phyloP scores from a whole-genome alignment of 2,797 vertebrate species.

The Dromococcyx pavoninus region DNA sequence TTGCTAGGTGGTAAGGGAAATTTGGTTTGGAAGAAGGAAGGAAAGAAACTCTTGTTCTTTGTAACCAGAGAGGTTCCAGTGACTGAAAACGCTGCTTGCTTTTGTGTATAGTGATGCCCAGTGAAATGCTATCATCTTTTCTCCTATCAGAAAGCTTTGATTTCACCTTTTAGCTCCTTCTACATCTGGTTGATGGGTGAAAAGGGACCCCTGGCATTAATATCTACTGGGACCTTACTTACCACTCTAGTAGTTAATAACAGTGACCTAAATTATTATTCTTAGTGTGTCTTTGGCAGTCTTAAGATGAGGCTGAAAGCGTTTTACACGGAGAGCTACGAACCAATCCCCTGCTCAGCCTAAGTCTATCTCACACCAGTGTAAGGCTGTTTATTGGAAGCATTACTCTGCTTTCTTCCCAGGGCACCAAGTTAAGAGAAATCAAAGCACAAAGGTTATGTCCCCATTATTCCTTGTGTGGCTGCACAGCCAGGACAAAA shows the following conservation, averaged over 20 bases:
- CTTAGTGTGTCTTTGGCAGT: background rate
- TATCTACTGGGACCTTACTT: background rate
- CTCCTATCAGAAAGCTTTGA: background rate
- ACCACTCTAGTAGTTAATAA: background rate
- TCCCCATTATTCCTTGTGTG: accelerated
- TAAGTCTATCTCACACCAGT: background rate
- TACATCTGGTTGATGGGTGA: background rate
- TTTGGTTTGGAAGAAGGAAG: no score
- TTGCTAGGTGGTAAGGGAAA: background rate
- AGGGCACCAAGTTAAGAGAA: background rate
- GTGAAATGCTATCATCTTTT: background rate
- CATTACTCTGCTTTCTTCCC: background rate
- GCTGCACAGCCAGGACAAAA: background rate
- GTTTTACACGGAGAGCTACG: background rate
- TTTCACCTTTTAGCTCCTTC: background rate
- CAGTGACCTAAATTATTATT: background rate
- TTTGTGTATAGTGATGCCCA: background rate
- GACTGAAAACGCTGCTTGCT: background rate
- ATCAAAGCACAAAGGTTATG: background rate
- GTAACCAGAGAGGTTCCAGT: background rate
- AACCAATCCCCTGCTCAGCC: background rate
- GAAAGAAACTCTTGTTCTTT: background rate
- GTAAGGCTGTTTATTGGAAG: background rate
- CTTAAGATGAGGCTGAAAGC: background rate
- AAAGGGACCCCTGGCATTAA: background rate